Percentiles rank a stretch among this genome's conserved stretches.
Evolutionary conservation across 2,888 invertebrate species (phyloP).

Genomic region (Stenoptilia bipunctidactyla): DNA sequence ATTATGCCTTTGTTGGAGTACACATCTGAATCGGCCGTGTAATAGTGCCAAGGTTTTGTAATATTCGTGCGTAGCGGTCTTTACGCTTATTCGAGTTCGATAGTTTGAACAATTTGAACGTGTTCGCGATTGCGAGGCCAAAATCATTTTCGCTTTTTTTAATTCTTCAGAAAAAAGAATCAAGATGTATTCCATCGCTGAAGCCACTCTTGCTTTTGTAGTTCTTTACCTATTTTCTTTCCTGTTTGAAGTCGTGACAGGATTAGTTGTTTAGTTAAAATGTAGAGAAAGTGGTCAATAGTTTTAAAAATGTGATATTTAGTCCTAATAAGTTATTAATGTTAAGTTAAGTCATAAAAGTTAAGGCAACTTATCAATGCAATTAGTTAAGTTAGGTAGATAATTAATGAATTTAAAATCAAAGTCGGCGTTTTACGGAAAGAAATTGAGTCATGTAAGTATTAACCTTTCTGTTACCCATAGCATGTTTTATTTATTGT

Average conservation of each 20-base stretch:
- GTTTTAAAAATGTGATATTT: conserved; percentile 50
- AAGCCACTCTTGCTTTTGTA: conserved; percentile 56
- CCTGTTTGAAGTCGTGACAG: conserved; percentile 58
- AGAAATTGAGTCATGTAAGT: too few species aligned
- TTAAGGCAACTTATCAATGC: conserved; percentile 52
- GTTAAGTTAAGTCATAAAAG: conserved; percentile 34
- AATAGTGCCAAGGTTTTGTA: neutral
- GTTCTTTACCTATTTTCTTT: conserved; percentile 60
- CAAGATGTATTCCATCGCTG: conserved; percentile 62
- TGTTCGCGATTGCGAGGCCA: conserved; percentile 17
- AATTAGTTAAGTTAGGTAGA: conserved; percentile 25
- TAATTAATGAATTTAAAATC: conserved; percentile 1
- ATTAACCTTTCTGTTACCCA: too few species aligned
- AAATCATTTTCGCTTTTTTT: conserved; percentile 22
- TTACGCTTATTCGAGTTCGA: neutral
- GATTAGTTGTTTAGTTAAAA: conserved; percentile 46
- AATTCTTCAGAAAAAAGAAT: conserved; percentile 2
- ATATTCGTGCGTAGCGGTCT: neutral
- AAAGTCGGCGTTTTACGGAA: neutral
- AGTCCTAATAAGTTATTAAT: conserved; percentile 16
- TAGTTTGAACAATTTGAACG: neutral
- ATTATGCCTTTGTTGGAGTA: too few species aligned
- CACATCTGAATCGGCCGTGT: neutral
- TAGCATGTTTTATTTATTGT: too few species aligned
- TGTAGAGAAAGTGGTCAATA: conserved; percentile 13